Percentiles rank a stretch among this genome's conserved stretches.
Conservation (phyloP, 1,140 invertebrate species). For the Dinoponera quadriceps region DNA sequence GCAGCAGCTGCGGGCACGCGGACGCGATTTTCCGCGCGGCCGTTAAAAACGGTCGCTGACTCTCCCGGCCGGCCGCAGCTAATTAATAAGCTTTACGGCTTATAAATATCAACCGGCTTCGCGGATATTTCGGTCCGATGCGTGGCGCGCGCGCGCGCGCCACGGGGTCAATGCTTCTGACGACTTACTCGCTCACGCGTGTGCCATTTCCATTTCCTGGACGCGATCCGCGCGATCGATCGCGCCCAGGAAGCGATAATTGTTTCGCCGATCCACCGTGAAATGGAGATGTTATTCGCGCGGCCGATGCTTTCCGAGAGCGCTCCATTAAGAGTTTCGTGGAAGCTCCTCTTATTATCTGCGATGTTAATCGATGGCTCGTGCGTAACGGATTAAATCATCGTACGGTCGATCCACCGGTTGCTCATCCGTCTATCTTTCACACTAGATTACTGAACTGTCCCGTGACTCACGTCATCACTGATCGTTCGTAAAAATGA, state of each 20-base stretch:
- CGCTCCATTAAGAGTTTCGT: no score
- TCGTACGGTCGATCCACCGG: no score
- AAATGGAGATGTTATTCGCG: no score
- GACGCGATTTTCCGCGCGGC: constrained; percentile 54
- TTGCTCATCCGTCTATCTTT: no score
- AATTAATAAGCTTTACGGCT: constrained; percentile 57
- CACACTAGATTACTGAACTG: no score
- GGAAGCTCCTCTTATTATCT: no score
- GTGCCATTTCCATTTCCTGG: constrained; percentile 1
- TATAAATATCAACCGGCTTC: constrained; percentile 40
- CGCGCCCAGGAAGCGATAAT: not conserved
- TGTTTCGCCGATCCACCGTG: no score
- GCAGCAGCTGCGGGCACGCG: not conserved
- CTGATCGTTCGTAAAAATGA: no score
- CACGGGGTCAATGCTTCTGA: constrained; percentile 59
- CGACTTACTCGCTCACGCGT: constrained; percentile 4
- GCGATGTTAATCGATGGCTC: no score
- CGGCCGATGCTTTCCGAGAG: no score
- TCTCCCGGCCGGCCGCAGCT: constrained; percentile 6
- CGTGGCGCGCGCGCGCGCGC: not conserved
- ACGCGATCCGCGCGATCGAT: constrained; percentile 21
- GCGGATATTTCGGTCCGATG: constrained; percentile 58
- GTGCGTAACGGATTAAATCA: no score
- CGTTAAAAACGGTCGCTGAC: constrained; percentile 63
- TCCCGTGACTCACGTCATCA: no score